These are phyloP conservation scores for Sphaerophoria taeniata DNA, from an alignment of 2,888 invertebrate species.

Conservation along the genomic window DNA sequence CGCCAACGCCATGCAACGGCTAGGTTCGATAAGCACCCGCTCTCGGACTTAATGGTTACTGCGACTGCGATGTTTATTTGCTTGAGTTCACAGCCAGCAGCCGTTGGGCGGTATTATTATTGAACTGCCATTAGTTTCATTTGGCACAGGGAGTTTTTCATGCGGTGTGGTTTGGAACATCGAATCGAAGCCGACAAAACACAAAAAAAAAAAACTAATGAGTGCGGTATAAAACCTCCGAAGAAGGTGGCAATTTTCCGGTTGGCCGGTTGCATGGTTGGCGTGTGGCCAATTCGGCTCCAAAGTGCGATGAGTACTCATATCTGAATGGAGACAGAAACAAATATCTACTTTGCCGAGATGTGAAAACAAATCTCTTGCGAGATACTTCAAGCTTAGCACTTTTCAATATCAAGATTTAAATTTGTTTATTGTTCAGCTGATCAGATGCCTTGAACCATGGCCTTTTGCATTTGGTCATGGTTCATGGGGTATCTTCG, in stretches of 20 bases:
- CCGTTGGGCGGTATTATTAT: conserved; percentile 61
- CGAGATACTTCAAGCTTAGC: conserved; percentile 23
- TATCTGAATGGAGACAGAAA: background rate
- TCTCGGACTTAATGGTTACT: background rate
- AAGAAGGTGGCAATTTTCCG: conserved; percentile 65
- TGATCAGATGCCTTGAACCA: conserved; percentile 41
- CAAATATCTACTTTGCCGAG: conserved; percentile 40
- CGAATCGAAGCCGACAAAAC: background rate
- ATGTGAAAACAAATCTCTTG: conserved; percentile 26
- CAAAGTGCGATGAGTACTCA: conserved; percentile 21
- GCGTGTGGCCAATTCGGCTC: conserved; percentile 61
- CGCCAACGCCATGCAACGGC: background rate
- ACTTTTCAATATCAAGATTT: conserved; percentile 60
- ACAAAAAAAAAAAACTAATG: conserved; percentile 44
- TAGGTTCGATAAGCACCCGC: background rate
- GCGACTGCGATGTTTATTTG: conserved; percentile 43
- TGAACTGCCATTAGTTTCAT: conserved; percentile 59
- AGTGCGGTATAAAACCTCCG: conserved; percentile 38
- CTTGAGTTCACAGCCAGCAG: conserved; percentile 43
- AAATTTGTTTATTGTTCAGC: conserved; percentile 23
- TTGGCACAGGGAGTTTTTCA: conserved; percentile 47
- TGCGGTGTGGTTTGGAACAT: conserved; percentile 23
- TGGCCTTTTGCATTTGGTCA: conserved; percentile 53
- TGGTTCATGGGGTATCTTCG: conserved; percentile 23
- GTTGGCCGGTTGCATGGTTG: conserved; percentile 30